phyloP scores from a whole-genome alignment of 1,140 invertebrate genomes.

The Sarcophaga bullata region DNA sequence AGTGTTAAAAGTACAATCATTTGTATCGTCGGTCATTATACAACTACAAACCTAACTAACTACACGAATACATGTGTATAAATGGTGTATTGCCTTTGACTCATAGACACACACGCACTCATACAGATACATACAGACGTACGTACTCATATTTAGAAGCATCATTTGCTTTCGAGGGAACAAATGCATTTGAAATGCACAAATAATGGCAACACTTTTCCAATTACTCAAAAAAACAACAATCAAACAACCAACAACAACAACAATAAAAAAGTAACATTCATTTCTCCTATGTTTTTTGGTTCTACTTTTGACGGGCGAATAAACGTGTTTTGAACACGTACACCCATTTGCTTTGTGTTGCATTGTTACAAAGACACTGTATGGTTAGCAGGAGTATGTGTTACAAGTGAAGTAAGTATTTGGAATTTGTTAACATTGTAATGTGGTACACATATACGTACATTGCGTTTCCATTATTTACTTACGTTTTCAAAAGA shows the following conservation, averaged over 20 bases:
- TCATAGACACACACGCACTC: too few relatives aligned
- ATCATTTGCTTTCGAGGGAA: too few relatives aligned
- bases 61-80: not conserved
- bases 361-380: too few relatives aligned
- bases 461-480: too few relatives aligned
- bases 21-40: not conserved
- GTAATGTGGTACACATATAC: too few relatives aligned
- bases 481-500: too few relatives aligned
- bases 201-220: constrained; percentile 23
- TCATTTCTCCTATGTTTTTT: not conserved
- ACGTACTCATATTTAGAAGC: too few relatives aligned
- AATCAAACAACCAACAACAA: constrained; percentile 24
- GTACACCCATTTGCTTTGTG: not conserved
- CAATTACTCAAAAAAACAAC: constrained; percentile 30
- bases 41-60: not conserved
- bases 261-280: too few relatives aligned
- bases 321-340: not conserved
- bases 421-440: too few relatives aligned
- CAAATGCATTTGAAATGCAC: not conserved
- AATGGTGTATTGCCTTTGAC: not conserved
- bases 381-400: too few relatives aligned
- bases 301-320: constrained; percentile 4
- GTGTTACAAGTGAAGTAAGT: too few relatives aligned
- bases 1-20: constrained; percentile 26
- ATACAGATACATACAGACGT: too few relatives aligned